Base-by-base conservation (phyloP, 1,140 invertebrate species). In the Laodelphax striatellus region DNA sequence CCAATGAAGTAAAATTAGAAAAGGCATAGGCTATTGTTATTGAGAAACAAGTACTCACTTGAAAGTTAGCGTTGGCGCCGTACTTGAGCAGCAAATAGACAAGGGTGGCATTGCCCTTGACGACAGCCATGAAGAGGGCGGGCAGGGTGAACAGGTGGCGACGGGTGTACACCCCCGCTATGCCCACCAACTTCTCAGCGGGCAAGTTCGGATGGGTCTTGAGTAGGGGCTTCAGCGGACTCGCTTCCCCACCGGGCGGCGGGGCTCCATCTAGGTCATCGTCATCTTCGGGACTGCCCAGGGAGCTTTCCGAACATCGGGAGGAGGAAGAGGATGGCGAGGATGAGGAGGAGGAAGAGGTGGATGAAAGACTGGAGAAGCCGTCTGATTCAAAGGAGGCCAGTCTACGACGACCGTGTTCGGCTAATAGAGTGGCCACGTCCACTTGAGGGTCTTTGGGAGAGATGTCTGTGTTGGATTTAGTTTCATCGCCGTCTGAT, bases 51-150 rank as follows among this genome's bases (percentile, higher is more conserved):
- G 57, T 28, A 62, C 69, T 69, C 61, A 74, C 80, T 60, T 75
- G 71, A 41, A 74, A 68, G 57, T 76, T 76, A 14, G 77, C 72
- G 16, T 70, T 65, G 0, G 80, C 81, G 10, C 80, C 80, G 63
- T 77, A 77, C 59, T 78, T 76, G 14, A 82, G 72, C 8, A 82
- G 72, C 2, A 81, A 66, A n/a, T 75, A 72, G 2, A 79, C 73
- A 11, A 78, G 72, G 14, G 72, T 73, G 5, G 76, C 69, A 60
- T 78, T 76, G 8, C 76, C 76, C 10, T 75, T 67, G 11, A 75
- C 76, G 0, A 80, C 77, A 0, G 79, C 79, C 11, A 80, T 66
- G 63, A 77, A 82, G 5, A 81, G 64, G 13, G 79, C 77, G 0
- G 80, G 79, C 9, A 82, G 68, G 0, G 73, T 73, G 67, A 78